Evolutionary conservation across 2,797 vertebrate species (phyloP).

Genomic region (Acanthiza pusilla): DNA sequence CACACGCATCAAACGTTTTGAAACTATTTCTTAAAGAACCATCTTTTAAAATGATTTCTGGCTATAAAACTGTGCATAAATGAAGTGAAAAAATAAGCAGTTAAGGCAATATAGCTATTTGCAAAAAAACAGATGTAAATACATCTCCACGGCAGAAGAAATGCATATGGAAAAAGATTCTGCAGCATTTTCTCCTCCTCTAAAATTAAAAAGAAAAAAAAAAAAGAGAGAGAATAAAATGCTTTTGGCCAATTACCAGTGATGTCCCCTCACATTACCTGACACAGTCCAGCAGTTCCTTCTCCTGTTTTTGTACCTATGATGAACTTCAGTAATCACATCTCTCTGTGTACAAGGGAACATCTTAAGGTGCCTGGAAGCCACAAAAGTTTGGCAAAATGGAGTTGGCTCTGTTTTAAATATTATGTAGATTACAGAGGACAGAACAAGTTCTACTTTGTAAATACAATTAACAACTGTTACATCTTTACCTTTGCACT

Average conservation of each 20-base stretch:
- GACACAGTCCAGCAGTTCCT: background rate
- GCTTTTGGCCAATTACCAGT: background rate
- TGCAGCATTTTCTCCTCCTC: background rate
- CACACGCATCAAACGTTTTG: background rate
- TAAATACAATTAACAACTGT: conserved; percentile 59
- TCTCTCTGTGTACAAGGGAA: background rate
- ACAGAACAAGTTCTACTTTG: conserved; percentile 62
- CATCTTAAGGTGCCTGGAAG: conserved; percentile 37
- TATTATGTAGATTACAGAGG: conserved; percentile 56
- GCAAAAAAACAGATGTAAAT: background rate
- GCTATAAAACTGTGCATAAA: background rate
- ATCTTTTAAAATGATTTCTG: background rate
- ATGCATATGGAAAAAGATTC: background rate
- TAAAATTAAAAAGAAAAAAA: background rate
- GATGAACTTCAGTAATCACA: conserved; percentile 9
- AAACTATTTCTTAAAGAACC: background rate
- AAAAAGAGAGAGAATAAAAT: background rate
- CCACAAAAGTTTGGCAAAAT: conserved; percentile 55
- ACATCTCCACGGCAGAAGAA: background rate
- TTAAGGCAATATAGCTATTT: background rate
- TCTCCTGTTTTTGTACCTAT: background rate
- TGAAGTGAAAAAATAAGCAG: background rate
- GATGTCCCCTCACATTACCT: background rate
- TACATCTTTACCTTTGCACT: conserved; percentile 48
- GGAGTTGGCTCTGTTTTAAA: conserved; percentile 56